Base-by-base conservation (phyloP, 2,888 invertebrate genomes). In the Sarcophaga variegata region DNA sequence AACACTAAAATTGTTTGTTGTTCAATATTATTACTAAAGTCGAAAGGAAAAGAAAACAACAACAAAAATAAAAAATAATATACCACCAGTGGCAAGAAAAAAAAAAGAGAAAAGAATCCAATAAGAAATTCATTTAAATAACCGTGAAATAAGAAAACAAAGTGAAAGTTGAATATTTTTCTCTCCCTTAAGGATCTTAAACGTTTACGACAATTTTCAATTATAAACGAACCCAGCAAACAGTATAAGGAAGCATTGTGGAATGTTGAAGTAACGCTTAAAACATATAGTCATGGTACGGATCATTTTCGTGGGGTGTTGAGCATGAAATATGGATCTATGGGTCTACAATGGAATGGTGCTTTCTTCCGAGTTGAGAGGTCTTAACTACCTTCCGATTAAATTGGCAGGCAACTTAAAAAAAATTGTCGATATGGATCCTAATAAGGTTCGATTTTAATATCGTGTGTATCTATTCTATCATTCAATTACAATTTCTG, bases 181-280 rank as follows among this genome's bases (percentile, higher is more conserved):
- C 74, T 75, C 84, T 75, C 84, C 81, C 81, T 82, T 76, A 82
- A 84, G 84, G 75, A 84, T 79, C 81, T 82, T 82, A 81, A 87
- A 84, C 79, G 67, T 84, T 87, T 82, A 87, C 75, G 84, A 72
- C 75, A 84, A 79, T 82, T 82, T 87, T 82, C 81, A 87, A 79
- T 87, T 82, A 79, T 69, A 54, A 49, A 0, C 14, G 12, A 83
- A 83, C 83, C 83, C 72, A 83, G 72, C n/a, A 20, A 62, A 25
- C 45, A 17, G 12, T 74, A 2, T 0, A 10, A 37, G 37, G 8
- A 37, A 10, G 37, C 37, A 37, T n/a, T n/a, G n/a, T n/a, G n/a
- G n/a, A n/a, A n/a, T n/a, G n/a, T n/a, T n/a, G n/a, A n/a, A n/a
- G n/a, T n/a, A n/a, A n/a, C n/a, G n/a, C n/a, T n/a, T n/a, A n/a